Evolutionary conservation across 2,797 vertebrate species (phyloP), one percentile per base, ranked within the genome.

Genomic region (Nannoperca obscura): DNA sequence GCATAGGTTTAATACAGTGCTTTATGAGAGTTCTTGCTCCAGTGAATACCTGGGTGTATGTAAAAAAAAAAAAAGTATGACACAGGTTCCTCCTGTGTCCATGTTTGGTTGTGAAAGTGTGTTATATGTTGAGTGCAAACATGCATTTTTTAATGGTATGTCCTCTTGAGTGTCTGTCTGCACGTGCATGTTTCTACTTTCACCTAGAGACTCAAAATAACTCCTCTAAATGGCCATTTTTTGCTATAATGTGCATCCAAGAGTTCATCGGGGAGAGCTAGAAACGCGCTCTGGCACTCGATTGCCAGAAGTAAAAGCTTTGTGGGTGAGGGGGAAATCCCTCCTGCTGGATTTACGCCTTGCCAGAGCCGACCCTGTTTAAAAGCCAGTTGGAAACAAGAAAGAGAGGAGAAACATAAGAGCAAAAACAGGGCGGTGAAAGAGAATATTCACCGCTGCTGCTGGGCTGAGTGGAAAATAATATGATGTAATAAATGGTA

Each of bases 381-480:
- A 87, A 87, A 86, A 92, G 81, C 78, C 79, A 69, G 80, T 82
- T 83, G 85, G 88, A 76, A 69, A 32, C 68, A 38, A 84, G 78
- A 71, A 80, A 79, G 63, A 82, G 80, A 80, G 78, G 54, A 84
- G 76, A 61, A 71, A 84, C 76, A 81, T 34, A 52, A 63, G 74
- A 87, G 78, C 36, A 80, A 82, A 86, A 90, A 80, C 60, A 73
- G 84, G 85, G 74, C 40, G 62, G 74, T 79, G 81, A 88, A 82
- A 82, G 86, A 53, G 66, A 87, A 87, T 76, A 90, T 88, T 89
- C 86, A 81, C 80, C 11, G 30, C 55, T 47, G 67, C 66, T 76
- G 81, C 84, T 82, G 84, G 84, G 78, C 85, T 79, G 84, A 90
- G 81, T 84, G 89, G 92, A 92, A 93, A 93, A 90, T 92, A 90